A percentile compares a stretch with the other conserved stretches of the same genome.
Conservation (phyloP, 2,797 vertebrate genomes). For the Manis crassicaudata region DNA sequence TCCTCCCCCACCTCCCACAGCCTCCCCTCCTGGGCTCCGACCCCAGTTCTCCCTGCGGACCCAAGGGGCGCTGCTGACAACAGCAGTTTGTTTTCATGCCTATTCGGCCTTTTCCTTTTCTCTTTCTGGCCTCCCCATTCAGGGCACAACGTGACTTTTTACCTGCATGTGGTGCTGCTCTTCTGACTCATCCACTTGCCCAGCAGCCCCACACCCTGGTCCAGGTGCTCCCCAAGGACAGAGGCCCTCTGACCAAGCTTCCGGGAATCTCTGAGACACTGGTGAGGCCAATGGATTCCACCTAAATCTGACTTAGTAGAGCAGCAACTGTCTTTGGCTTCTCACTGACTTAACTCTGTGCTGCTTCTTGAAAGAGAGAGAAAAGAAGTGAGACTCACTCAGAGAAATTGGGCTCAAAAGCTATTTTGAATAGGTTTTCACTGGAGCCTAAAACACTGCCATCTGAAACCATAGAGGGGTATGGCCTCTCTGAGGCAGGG, state of each 20-base stretch:
- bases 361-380: conserved; percentile 17
- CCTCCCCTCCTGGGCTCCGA: neutral
- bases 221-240: neutral
- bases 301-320: neutral
- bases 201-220: neutral
- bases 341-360: neutral
- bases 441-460: neutral
- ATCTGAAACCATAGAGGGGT: neutral
- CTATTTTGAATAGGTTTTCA: neutral
- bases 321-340: neutral
- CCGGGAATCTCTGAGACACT: neutral
- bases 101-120: neutral
- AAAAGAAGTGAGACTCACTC: neutral
- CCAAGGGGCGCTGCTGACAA: neutral
- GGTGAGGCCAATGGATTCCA: neutral
- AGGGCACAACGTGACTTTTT: neutral
- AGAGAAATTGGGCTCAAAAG: neutral
- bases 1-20: neutral
- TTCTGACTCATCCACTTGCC: neutral
- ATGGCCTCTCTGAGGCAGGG: neutral
- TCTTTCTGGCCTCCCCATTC: neutral
- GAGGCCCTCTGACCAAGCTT: neutral
- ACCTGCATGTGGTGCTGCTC: neutral
- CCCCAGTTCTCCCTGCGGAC: neutral
- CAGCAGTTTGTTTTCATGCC: neutral